These are phyloP conservation scores for Phrynocephalus versicolor DNA, from an alignment of 2,113 vertebrate genomes.

Conservation along the genomic window DNA sequence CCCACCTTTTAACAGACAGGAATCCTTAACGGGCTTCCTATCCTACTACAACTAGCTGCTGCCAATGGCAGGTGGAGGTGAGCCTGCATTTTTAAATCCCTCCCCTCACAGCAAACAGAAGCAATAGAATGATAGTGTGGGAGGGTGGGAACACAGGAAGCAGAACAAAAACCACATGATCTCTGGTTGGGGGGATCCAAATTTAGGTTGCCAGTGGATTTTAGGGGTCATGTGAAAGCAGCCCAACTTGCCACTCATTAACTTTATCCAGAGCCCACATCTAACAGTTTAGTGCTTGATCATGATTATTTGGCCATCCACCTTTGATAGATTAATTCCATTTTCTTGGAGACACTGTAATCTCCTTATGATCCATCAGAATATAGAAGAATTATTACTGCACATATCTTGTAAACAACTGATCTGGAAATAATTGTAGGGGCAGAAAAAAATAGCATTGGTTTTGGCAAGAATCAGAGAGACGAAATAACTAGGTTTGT, in stretches of 20 bases:
- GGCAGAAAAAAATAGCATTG: neutral
- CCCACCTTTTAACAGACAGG: no score
- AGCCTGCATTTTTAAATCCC: no score
- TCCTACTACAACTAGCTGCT: no score
- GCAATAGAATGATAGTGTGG: no score
- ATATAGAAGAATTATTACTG: neutral
- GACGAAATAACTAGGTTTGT: neutral
- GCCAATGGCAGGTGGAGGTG: no score
- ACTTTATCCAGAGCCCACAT: neutral
- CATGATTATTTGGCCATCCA: neutral
- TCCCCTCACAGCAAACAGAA: no score
- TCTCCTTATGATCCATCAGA: neutral
- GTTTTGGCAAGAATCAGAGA: neutral
- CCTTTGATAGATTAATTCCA: neutral
- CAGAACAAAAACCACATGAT: no score
- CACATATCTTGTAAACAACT: neutral
- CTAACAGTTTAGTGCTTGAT: neutral
- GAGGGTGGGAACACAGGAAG: no score
- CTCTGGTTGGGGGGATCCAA: no score
- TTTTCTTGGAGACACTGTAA: constrained; percentile 2
- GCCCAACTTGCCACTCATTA: constrained; percentile 10
- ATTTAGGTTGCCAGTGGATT: no score
- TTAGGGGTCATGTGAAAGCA: no score
- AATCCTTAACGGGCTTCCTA: no score
- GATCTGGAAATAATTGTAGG: neutral